A percentile compares a stretch with the other conserved stretches of the same genome.
These are phyloP conservation scores for Momotus momota DNA, from an alignment of 2,797 vertebrate species.

Conservation along the genomic window DNA sequence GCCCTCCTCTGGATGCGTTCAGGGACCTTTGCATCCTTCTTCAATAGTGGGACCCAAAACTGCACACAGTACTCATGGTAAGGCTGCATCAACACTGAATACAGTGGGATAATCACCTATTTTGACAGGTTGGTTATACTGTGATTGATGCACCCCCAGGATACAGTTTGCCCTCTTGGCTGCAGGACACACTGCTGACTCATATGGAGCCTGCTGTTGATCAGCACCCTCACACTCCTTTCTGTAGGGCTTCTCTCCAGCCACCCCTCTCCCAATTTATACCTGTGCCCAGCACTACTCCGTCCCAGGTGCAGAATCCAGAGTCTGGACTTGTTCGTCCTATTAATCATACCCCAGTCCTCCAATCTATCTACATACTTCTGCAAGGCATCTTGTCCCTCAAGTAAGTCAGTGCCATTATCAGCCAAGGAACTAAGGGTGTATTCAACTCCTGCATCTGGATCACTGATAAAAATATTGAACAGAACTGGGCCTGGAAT, in stretches of 20 bases:
- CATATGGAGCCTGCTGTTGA: fast-evolving
- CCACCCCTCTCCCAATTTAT: background rate
- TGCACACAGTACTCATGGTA: background rate
- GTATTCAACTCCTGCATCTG: background rate
- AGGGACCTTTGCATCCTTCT: background rate
- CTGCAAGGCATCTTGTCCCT: background rate
- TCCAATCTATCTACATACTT: background rate
- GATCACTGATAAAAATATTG: background rate
- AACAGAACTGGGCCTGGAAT: background rate
- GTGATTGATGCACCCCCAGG: background rate
- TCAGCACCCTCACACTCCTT: background rate
- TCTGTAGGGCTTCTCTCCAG: background rate
- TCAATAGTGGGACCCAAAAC: background rate
- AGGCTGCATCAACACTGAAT: fast-evolving
- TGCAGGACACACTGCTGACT: background rate
- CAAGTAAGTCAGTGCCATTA: background rate
- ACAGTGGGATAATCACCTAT: background rate
- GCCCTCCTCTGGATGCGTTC: background rate
- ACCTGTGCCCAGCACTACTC: background rate
- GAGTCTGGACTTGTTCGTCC: background rate
- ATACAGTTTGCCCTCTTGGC: background rate
- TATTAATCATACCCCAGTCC: background rate
- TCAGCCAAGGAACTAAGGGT: background rate
- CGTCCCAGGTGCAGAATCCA: background rate
- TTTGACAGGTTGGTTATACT: fast-evolving